Base-by-base conservation (phyloP, 2,797 vertebrate genomes). In the Carapus acus region DNA sequence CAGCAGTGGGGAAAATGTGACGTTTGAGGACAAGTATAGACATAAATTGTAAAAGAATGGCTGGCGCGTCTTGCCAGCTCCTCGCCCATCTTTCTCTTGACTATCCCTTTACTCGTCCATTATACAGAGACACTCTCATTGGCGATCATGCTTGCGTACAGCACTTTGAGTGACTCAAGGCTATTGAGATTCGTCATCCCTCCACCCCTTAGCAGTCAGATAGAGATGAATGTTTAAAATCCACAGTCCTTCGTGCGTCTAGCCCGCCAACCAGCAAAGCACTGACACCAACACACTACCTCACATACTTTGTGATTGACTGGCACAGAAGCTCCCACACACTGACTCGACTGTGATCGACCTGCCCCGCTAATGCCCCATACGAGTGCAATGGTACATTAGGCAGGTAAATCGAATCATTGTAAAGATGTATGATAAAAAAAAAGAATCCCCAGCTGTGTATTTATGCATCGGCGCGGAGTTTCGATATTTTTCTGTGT, bases 241-340 rank as follows among this genome's bases (percentile, higher is more conserved):
- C 72, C 62, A 75, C 70, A 72, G 59, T 80, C 64, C 67, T 69
- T 71, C 71, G 69, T 62, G 79, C 71, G 78, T 77, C 71, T 54
- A 65, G 65, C 70, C 80, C 79, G 76, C 84, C 74, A 78, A 86
- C 84, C 85, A 85, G 79, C 80, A 78, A 84, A 86, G 86, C 87
- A 89, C 89, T 89, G 88, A 89, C 77, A 81, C 83, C 85, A 87
- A 88, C 86, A 85, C 85, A 81, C 89, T 90, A 90, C 89, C 89
- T 90, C 88, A 87, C 83, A 83, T 67, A 74, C 65, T 77, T 70
- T 78, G 77, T 66, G 74, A 82, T 76, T 76, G 78, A 80, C 76
- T 69, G 73, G 75, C 79, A 71, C 51, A 19, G 73, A 74, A 49
- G 54, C 65, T 65, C 71, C 62, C 57, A 62, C n/a, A n/a, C 67